Evolutionary conservation across 2,113 vertebrate genomes (phyloP), one percentile per base, ranked within the genome.

Genomic region (Xenus cinereus): DNA sequence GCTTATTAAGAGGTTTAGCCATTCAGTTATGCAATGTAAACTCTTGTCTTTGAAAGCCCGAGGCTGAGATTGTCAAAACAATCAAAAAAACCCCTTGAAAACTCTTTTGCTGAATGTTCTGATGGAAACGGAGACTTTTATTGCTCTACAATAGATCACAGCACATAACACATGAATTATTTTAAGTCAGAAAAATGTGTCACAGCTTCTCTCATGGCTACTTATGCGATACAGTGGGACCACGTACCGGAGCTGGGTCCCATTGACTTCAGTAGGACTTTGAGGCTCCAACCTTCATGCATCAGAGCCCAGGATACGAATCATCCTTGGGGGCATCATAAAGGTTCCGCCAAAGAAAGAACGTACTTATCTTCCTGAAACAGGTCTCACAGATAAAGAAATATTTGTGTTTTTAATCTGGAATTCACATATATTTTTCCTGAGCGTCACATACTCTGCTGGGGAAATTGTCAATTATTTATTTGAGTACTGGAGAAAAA

Each of bases 381-480:
- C 51, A 73, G 81, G 62, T 91, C 74, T 90, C 66, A 43, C 66
- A 93, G 78, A 72, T 50, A 85, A 94, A 92, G 60, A 89, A 93
- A 32, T 91, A 83, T 54, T 95, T 85, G 57, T 91, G 41, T 0
- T 79, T 96, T 94, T 93, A 89, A 91, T 93, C 63, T 64, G 41
- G 67, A 96, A 87, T 89, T 96, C 81, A 79, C 57, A 62, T 33
- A 46, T 14, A n/a, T 82, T 87, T 87, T 94, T 87, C 56, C 48
- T 60, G 56, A 87, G 51, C 69, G 51, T 81, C 56, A 33, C 57
- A 56, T 72, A 68, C 11, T 78, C 69, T 87, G 22, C 69, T 96
- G 77, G 57, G 66, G 68, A 91, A 95, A 57, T 26, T 84, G 50
- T 90, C 67, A 87, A 62, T 94, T 90, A 87, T 87, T 96, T 95